Evolutionary conservation across 1,140 invertebrate genomes (phyloP), one percentile per base, ranked within the genome.

Genomic region (Drosophila ficusphila): DNA sequence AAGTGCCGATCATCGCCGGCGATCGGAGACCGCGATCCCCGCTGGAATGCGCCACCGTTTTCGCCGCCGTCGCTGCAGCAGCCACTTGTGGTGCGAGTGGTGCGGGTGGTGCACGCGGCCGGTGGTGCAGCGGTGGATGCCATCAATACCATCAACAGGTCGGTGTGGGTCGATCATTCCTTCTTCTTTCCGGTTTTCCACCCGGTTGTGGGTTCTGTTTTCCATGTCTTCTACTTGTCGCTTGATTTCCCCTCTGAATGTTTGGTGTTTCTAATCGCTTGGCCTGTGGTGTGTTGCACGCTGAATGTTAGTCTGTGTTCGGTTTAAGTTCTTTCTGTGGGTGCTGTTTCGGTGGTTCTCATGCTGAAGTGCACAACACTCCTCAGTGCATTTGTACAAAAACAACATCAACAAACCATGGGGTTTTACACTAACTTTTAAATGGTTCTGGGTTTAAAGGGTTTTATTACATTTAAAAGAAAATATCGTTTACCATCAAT

Each of bases 21-120:
- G 16, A 41, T 33, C 42, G 18, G 1, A 53, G 54, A 19, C 12
- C 58, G 2, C 62, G 72, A 14, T 71, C 83, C 11, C 71, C 82
- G 53, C 54, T 88, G 70, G 82, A 88, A 14, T 70, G 83, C 33
- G 69, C 78, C 68, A 82, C 74, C 19, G 74, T 89, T 8, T 58
- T 77, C 31, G 69, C 81, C 8, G 81, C 68, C 14, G 57, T 72
- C 2, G 70, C 70, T 0, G 70, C 68, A 21, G 70, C 68, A 25
- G 67, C 70, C 46, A 68, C 64, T 1, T 64, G 54, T 16, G 54
- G 60, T 11, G 48, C n/a, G 12, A 4, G 3, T 19, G 16, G 16
- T 31, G 29, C 29, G 4, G 9, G 9, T 19, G 36, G 36, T 12
- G 19, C 39, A 42, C n/a, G n/a, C n/a, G n/a, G n/a, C 29, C 16